phyloP scores from a whole-genome alignment of 2,888 invertebrate species.

The Platerodrilus igneus region DNA sequence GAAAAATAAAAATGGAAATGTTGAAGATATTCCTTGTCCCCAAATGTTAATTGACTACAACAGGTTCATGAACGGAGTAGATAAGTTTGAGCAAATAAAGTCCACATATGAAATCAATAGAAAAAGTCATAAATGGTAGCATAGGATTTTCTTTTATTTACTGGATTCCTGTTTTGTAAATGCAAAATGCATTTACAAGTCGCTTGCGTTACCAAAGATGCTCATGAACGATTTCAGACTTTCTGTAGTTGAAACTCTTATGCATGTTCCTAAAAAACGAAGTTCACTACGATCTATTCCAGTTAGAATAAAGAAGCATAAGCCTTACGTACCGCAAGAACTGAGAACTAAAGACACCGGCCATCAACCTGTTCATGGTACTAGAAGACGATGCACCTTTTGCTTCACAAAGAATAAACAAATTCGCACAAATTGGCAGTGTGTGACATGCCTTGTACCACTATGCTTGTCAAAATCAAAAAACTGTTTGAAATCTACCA shows the following conservation, averaged over 20 bases:
- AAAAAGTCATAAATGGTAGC: no score
- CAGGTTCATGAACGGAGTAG: no score
- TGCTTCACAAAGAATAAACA: constrained; percentile 15
- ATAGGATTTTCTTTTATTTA: no score
- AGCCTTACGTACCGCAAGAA: neutral
- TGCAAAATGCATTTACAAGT: no score
- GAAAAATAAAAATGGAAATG: no score
- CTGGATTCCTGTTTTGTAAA: no score
- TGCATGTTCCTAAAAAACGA: no score
- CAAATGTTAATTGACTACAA: no score
- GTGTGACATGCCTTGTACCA: neutral
- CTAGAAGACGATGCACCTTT: constrained; percentile 1
- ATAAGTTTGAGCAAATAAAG: no score
- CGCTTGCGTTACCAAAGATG: neutral
- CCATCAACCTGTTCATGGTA: neutral
- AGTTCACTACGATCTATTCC: neutral
- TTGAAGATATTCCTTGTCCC: no score
- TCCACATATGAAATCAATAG: no score
- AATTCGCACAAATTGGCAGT: constrained; percentile 8
- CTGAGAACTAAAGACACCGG: neutral
- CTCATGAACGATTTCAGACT: neutral
- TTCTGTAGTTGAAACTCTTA: neutral
- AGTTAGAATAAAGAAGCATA: neutral
- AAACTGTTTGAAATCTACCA: constrained; percentile 1
- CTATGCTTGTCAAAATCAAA: constrained; percentile 1